phyloP scores from a whole-genome alignment of 2,888 invertebrate genomes.

The Crocallis elinguaria region DNA sequence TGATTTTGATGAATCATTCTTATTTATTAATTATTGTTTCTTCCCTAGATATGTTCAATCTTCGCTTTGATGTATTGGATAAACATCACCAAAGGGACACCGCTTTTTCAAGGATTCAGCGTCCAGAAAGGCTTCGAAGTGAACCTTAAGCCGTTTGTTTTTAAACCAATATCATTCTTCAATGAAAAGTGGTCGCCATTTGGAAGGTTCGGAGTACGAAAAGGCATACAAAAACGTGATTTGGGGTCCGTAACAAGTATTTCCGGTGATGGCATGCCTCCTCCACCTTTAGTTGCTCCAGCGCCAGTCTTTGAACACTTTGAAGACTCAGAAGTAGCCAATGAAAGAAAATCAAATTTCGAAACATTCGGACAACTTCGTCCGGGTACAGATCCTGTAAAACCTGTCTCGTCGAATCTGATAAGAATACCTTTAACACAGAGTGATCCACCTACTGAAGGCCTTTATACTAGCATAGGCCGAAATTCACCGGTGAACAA shows the following conservation, averaged over 20 bases:
- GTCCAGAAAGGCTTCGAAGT: constrained; percentile 23
- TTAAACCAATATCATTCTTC: constrained; percentile 53
- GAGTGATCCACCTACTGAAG: background rate
- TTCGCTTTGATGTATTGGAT: constrained; percentile 6
- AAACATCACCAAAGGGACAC: constrained; percentile 7
- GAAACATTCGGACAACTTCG: constrained; percentile 17
- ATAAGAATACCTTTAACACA: constrained; percentile 15
- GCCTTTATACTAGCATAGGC: constrained; percentile 12
- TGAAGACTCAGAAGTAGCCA: constrained; percentile 26
- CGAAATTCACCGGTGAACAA: constrained; percentile 4
- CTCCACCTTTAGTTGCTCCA: constrained; percentile 21
- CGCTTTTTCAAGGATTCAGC: constrained; percentile 45
- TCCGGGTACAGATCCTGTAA: constrained; percentile 18
- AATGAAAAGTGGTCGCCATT: constrained; percentile 62
- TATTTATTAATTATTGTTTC: background rate
- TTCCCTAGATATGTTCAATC: constrained; percentile 3
- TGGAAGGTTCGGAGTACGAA: constrained; percentile 47
- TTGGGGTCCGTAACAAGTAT: background rate
- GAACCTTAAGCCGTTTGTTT: constrained; percentile 40
- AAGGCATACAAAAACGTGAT: constrained; percentile 41
- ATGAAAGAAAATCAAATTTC: constrained; percentile 10
- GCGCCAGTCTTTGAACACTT: constrained; percentile 46
- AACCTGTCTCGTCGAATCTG: constrained; percentile 9
- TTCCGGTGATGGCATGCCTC: background rate
- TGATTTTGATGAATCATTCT: no score